Base-by-base conservation (phyloP, 2,797 vertebrate species). In the Mormyrops boulengeri region DNA sequence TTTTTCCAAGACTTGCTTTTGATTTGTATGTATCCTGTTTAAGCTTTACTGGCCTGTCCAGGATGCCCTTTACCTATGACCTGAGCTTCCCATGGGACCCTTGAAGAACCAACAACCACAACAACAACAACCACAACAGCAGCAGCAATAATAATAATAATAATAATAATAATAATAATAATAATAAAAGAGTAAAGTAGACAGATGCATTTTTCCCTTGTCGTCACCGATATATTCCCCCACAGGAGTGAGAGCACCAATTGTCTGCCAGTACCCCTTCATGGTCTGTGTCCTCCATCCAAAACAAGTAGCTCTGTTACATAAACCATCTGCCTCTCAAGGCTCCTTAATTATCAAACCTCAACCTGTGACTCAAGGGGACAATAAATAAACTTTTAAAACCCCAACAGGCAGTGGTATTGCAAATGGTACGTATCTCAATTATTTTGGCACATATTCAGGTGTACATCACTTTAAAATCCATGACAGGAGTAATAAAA, bases 291-390 rank as follows among this genome's bases (percentile, higher is more conserved):
- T 89, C 69, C 50, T 41, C 73, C 50, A 44, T 80, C 88, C 17
- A 89, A 41, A 82, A 44, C 69, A 89, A 82, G 88, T 17, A 52
- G 73, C 50, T 49, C 3, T 50, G 49, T 55, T 34, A 9, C 50
- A 89, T 89, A 80, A 30, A 50, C 88, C 88, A 52, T 77, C 88
- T 73, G 88, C 44, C 41, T 88, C 88, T 53, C 44, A 69, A 66
- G 44, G 41, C 62, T 77, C 62, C 49, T 77, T 88, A 88, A 77
- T 69, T 50, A 17, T 60, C 41, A 44, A 55, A 60, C 87, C 55
- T 60, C 38, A 44, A 66, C 17, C 80, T 44, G 53, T 87, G 22
- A 87, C 87, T 88, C 87, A 66, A 66, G 34, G 17, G 57, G 87
- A 87, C 11, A 60, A 87, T 87, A 38, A 87, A 14, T 52, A 84